Evolutionary conservation across 2,797 vertebrate species (phyloP), one percentile per base, ranked within the genome.

Genomic region (Lacerta agilis): DNA sequence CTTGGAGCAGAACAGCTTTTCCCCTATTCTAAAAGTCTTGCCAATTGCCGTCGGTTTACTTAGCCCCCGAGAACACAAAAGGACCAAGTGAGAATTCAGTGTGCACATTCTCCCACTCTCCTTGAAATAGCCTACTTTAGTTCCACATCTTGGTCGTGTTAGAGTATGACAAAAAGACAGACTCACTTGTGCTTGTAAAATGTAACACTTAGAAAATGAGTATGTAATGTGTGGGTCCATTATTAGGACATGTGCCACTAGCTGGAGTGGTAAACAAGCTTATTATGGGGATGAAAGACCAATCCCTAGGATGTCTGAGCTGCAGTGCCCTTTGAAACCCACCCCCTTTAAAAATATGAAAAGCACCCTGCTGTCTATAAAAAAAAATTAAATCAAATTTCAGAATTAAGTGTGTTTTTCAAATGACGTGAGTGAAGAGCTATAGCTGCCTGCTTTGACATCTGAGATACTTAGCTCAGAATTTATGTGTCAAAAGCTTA

Each of bases 401-500:
- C 81, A 69, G 92, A 93, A 89, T 83, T 25, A 58, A 11, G 43
- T 79, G 20, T 15, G 41, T 80, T 90, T 67, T 49, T 90, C 92
- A 94, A 93, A 82, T 83, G 83, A 61, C 86, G 86, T 91, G 84
- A 73, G 86, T 90, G 89, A 13, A 36, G 72, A 87, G 92, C 87
- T 84, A 77, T 91, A 93, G 82, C 76, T 92, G 79, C 69, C 72
- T 78, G 85, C 78, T 80, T 87, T 95, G 95, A 94, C 95, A 92
- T 49, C 81, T 80, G 73, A 45, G 85, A 89, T 94, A 94, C 94
- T 96, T 96, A 95, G 86, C 90, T 88, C 77, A 85, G 89, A 95
- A 97, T 96, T 96, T 94, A 96, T 96, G 93, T 94, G 93, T 94
- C 89, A 86, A 96, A 95, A 95, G 92, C 94, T 95, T 94, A 95